Evolutionary conservation across 2,797 vertebrate genomes (phyloP), one percentile per base, ranked within the genome.

Genomic region (Scarus forsteni): DNA sequence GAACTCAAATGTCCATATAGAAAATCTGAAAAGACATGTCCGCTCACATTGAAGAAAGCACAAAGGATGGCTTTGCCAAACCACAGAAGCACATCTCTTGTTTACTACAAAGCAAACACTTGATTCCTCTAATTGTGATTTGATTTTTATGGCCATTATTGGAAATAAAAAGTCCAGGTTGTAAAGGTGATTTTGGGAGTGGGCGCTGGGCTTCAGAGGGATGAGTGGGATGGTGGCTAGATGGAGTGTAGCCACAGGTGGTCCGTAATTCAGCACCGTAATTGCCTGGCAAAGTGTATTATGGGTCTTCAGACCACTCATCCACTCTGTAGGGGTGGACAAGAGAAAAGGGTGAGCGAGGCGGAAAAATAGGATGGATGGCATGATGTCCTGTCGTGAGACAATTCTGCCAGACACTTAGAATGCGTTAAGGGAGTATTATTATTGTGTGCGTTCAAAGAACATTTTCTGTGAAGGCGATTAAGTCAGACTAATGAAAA

Each of bases 211-310:
- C 61, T 2, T 15, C 16, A 12, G 49, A 52, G 16, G 69, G 55
- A 76, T 10, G 10, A 67, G 73, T 60, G 59, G 65, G 79, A 69
- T 75, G 69, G 76, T 67, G 53, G 53, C 71, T 42, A 87, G 88
- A 90, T 87, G 77, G 77, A 85, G 83, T 70, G 19, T 84, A 92
- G 87, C 94, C 89, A 91, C 94, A 94, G 93, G 94, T 93, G 93
- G 94, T 92, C 91, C 70, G 91, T 93, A 93, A 92, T 94, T 94
- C 88, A 87, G 85, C 73, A 62, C 87, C 48, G 54, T 95, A 95
- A 95, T 95, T 93, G 92, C 92, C 80, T 78, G 63, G 83, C 74
- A 91, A 92, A 93, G 91, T 92, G 93, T 86, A 87, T 87, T 90
- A 81, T 75, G 86, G 88, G 90, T 88, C 89, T 90, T 92, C 85